Base-by-base conservation (phyloP, 2,888 invertebrate species). In the Orchesellides sinensis region DNA sequence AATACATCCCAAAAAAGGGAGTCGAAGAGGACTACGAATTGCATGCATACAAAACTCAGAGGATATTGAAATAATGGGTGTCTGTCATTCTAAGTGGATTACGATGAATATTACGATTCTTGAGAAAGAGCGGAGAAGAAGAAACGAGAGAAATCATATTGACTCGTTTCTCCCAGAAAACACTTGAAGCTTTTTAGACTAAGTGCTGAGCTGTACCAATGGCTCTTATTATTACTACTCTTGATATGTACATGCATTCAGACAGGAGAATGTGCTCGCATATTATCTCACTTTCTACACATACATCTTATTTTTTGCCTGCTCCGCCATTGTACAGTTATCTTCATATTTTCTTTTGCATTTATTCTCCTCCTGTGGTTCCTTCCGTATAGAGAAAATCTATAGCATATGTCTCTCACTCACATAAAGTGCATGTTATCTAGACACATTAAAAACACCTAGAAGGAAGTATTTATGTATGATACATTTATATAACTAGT, bases 21-120 rank as follows among this genome's bases (percentile, higher is more conserved):
- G 17, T 35, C 12, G 17, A 3, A 45, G 10, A 68, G 10, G 32
- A 14, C 35, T 29, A 35, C 10, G 72, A 59, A 45, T 72, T 45
- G 23, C 66, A 45, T 25, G 52, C 61, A 65, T 10, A 32, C 19
- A 56, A 69, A 69, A 69, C 27, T 61, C 54, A 45, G 27, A 73
- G 63, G 80, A 80, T 79, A 73, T 73, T 80, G 80, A 73, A 80
- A 80, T 80, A 80, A 73, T 80, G 73, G 80, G 80, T 68, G 80
- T 80, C 84, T 82, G 84, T 82, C 84, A 84, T 73, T 78, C 73
- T 82, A 84, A 84, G 82, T 84, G 84, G 84, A 84, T 81, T 70
- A 82, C 81, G 82, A 84, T 84, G 84, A 84, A 84, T 84, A 74
- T 82, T 82, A 75, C 75, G 54, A 82, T 80, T 73, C 80, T 73